Percentiles rank a stretch among this genome's conserved stretches.
These are phyloP conservation scores for Columba guinea DNA, from an alignment of 2,797 vertebrate species.

Conservation along the genomic window DNA sequence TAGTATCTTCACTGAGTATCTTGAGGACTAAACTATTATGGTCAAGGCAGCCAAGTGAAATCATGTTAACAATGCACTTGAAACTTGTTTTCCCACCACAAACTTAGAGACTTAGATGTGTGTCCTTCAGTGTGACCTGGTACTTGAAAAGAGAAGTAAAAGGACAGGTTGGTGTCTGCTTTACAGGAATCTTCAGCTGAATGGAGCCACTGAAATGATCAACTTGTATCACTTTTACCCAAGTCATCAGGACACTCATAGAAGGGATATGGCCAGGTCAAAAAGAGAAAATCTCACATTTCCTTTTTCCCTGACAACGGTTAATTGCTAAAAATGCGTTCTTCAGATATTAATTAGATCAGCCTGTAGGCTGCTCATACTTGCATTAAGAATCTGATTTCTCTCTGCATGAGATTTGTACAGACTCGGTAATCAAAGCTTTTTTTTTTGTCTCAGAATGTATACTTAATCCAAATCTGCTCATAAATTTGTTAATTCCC, in stretches of 20 bases:
- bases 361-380: conserved; percentile 11
- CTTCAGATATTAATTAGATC: conserved; percentile 37
- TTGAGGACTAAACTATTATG: not conserved
- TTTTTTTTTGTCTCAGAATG: conserved; percentile 17
- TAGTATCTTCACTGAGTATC: not conserved
- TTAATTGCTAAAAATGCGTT: conserved; percentile 18
- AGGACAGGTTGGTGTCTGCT: not conserved
- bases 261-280: not conserved
- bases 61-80: not conserved
- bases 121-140: not conserved
- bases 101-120: not conserved
- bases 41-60: not conserved
- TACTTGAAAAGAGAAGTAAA: not conserved
- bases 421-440: conserved; percentile 21
- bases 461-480: not conserved
- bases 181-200: not conserved
- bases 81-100: not conserved
- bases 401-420: not conserved
- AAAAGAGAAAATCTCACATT: not conserved
- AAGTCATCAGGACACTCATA: not conserved
- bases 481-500: not conserved
- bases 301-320: not conserved
- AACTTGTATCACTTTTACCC: not conserved
- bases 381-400: conserved; percentile 22
- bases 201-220: not conserved